A percentile compares a stretch with the other conserved stretches of the same genome.
These are phyloP conservation scores for Drosophila parvula DNA, from an alignment of 1,140 invertebrate genomes.

Conservation along the genomic window DNA sequence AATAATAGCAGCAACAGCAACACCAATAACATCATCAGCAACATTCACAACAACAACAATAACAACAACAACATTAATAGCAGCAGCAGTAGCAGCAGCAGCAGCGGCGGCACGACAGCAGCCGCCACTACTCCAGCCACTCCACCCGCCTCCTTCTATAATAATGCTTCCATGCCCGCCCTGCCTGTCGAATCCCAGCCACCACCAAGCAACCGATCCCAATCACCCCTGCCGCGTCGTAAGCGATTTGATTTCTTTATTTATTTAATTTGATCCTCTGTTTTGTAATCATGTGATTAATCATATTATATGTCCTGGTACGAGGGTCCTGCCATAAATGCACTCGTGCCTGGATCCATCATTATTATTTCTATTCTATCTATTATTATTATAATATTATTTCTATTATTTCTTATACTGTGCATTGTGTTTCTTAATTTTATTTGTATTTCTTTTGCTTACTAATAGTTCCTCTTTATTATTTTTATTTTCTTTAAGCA, in stretches of 20 bases:
- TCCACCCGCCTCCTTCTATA: constrained; percentile 38
- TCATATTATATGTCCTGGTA: background rate
- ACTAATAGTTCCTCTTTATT: background rate
- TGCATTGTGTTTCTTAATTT: background rate
- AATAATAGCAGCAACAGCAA: constrained; percentile 76
- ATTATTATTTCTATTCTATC: background rate
- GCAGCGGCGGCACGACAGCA: constrained; percentile 35
- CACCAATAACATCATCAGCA: constrained; percentile 48
- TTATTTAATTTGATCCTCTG: constrained; percentile 1
- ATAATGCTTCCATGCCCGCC: constrained; percentile 62
- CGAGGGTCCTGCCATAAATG: background rate
- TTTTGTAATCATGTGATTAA: background rate
- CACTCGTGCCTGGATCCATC: background rate
- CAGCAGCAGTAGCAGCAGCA: constrained; percentile 39
- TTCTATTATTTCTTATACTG: background rate
- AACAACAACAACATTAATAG: constrained; percentile 19
- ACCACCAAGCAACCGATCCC: constrained; percentile 81
- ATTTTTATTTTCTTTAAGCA: background rate
- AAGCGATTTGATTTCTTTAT: constrained; percentile 81
- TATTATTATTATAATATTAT: background rate
- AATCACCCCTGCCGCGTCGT: constrained; percentile 87
- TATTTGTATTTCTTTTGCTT: background rate
- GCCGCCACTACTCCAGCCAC: constrained; percentile 36
- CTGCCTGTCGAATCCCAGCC: constrained; percentile 63
- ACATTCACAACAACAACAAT: constrained; percentile 47